Evolutionary conservation across 2,797 vertebrate genomes (phyloP).

Genomic region (Falco naumanni): DNA sequence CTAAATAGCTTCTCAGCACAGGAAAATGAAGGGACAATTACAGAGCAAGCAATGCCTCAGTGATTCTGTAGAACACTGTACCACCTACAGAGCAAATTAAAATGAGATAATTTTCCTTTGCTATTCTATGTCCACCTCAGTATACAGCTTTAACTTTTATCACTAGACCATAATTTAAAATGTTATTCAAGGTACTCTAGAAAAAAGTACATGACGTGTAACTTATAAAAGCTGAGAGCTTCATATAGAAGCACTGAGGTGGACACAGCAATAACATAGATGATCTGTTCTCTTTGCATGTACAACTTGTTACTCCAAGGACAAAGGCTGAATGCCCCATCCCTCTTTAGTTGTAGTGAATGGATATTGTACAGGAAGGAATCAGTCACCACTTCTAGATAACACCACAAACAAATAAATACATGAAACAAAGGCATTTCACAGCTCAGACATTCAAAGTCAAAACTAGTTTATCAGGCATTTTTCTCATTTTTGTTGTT

Average conservation of each 20-base stretch:
- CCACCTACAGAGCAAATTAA: conserved; percentile 14
- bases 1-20: conserved; percentile 14
- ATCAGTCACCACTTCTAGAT: conserved; percentile 30
- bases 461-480: neutral
- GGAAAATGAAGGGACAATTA: conserved; percentile 34
- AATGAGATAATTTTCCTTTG: conserved; percentile 29
- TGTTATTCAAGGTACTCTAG: neutral
- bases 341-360: neutral
- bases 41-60: conserved; percentile 21
- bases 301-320: neutral
- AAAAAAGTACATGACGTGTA: neutral
- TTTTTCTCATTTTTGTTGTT: conserved; percentile 8
- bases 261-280: neutral
- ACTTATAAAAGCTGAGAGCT: neutral
- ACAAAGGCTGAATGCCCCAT: neutral
- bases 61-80: conserved; percentile 4
- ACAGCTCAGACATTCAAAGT: conserved; percentile 1
- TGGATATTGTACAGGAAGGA: conserved; percentile 24
- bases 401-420: conserved; percentile 49
- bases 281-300: neutral
- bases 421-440: conserved; percentile 35
- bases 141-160: conserved; percentile 29
- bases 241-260: neutral
- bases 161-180: neutral
- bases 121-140: neutral